Base-by-base conservation (phyloP, 1,140 invertebrate genomes). In the Diuraphis noxia region DNA sequence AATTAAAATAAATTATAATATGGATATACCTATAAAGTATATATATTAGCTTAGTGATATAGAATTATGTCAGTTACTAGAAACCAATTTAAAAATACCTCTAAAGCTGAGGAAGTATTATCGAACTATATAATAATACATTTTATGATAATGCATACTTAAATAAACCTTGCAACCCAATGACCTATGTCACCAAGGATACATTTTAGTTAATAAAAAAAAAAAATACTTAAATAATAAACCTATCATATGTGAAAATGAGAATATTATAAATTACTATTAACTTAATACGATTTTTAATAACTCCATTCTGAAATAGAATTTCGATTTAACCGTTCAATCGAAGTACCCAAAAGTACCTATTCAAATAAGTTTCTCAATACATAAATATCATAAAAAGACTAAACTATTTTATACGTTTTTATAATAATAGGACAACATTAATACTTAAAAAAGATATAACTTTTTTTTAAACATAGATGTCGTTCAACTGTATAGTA, bases 1-100 rank as follows among this genome's bases (percentile, higher is more conserved):
- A 72, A 72, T 72, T 72, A n/a, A 72, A 72, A 72, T n/a, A 72
- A 72, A 72, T n/a, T n/a, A n/a, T 72, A 72, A n/a, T 72, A 72
- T 72, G 13, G 9, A n/a, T 63, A 13, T 30, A 63, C 2, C 41
- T 9, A 52, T 25, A 1, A 25, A 30, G 2, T 63, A 56, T n/a
- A 17, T n/a, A 34, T 72, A n/a, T n/a, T n/a, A n/a, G 13, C 56
- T 72, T 72, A n/a, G n/a, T n/a, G 56, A 72, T n/a, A 72, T n/a
- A n/a, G 30, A 72, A 72, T 72, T n/a, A 72, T n/a, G n/a, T 72
- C 56, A 72, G n/a, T 49, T n/a, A 72, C 30, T 72, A 17, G 5
- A 49, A 21, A 49, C 46, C 3, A 63, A 63, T 63, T 63, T n/a
- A n/a, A 63, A 63, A 63, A 63, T 4, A 17, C 17, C 13, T 17